phyloP scores from a whole-genome alignment of 2,797 vertebrate species.

The Mallotus villosus region DNA sequence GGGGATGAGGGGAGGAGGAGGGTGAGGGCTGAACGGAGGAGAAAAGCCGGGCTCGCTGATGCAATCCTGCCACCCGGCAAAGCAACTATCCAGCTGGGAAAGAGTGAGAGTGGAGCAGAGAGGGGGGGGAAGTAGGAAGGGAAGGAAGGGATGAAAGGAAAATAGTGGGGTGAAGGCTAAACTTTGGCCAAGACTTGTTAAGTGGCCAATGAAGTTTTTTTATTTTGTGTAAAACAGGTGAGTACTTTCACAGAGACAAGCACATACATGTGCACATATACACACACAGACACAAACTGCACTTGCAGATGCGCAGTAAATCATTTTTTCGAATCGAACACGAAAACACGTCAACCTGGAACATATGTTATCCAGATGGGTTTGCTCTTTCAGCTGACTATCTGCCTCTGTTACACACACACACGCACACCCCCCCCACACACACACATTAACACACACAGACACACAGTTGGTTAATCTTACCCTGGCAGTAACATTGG shows the following conservation, averaged over 20 bases:
- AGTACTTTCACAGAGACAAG: neutral
- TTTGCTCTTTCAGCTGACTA: constrained; percentile 4
- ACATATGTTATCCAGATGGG: constrained; percentile 25
- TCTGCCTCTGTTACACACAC: neutral
- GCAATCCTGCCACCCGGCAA: constrained; percentile 41
- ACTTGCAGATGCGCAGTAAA: neutral
- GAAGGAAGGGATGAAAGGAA: neutral
- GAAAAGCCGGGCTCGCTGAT: constrained; percentile 32
- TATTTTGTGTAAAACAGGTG: neutral
- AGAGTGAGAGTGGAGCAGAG: constrained; percentile 9
- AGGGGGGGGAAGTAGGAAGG: neutral
- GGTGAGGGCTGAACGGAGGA: constrained; percentile 12
- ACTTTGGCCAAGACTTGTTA: constrained; percentile 4
- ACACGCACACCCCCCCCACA: neutral
- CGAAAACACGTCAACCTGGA: neutral
- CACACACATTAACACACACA: neutral
- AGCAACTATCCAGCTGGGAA: constrained; percentile 40
- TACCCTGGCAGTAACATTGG: neutral
- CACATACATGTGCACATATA: constrained; percentile 1
- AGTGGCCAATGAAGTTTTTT: neutral
- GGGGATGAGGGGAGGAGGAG: neutral
- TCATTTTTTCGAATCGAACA: neutral
- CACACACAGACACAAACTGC: neutral
- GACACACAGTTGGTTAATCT: neutral
- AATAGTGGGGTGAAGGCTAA: constrained; percentile 1